phyloP scores from a whole-genome alignment of 2,797 vertebrate species.

The Heterohyrax brucei region DNA sequence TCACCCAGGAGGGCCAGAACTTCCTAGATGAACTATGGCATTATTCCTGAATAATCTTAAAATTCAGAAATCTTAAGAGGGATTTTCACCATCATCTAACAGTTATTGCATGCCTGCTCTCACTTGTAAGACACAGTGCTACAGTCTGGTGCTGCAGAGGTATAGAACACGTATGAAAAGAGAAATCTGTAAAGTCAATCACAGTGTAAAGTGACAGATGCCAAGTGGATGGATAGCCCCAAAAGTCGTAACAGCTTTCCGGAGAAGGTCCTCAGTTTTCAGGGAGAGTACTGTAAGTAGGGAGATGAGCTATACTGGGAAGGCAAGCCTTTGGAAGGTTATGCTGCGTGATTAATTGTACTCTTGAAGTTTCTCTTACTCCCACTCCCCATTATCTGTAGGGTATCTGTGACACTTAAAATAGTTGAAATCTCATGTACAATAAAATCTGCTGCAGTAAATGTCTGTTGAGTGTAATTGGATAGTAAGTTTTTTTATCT shows the following conservation, averaged over 20 bases:
- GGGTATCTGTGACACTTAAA: neutral
- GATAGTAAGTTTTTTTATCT: constrained; percentile 3
- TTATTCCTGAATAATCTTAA: neutral
- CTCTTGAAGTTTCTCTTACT: neutral
- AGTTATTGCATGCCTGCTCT: neutral
- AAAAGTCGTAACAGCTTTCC: constrained; percentile 29
- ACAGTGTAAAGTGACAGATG: neutral
- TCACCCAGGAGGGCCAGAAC: neutral
- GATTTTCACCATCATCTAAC: neutral
- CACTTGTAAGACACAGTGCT: constrained; percentile 25
- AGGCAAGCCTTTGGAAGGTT: neutral
- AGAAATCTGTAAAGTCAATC: neutral
- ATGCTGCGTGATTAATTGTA: neutral
- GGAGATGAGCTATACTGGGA: neutral
- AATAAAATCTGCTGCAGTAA: constrained; percentile 22
- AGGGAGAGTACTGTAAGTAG: neutral
- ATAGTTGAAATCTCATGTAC: constrained; percentile 9
- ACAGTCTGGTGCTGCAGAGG: neutral
- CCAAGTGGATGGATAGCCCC: neutral
- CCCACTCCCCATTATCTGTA: neutral
- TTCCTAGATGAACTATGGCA: neutral
- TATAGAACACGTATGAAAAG: neutral
- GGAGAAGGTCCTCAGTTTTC: neutral
- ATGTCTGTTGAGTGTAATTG: constrained; percentile 13
- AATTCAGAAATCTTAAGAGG: constrained; percentile 7